Percentiles rank a stretch among this genome's conserved stretches.
Conservation (phyloP, 2,113 vertebrate genomes). For the Dinomys branickii region DNA sequence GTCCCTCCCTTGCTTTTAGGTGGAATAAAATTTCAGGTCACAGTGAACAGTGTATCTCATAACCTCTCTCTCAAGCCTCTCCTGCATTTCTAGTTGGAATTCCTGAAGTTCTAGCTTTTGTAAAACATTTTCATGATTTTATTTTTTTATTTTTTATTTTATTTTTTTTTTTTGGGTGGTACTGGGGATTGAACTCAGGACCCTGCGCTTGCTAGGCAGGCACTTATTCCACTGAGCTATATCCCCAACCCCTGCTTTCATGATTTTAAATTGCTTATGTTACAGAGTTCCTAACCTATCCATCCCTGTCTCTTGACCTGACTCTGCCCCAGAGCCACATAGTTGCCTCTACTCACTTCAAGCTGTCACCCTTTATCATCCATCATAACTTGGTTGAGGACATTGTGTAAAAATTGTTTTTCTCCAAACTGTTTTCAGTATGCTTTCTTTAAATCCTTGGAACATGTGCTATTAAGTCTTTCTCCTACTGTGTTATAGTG, state of each 20-base stretch:
- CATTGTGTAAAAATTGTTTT: neutral
- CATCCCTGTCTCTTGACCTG: accelerated
- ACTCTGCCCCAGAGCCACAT: accelerated
- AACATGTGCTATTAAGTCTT: accelerated
- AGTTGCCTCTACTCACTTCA: neutral
- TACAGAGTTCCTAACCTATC: accelerated
- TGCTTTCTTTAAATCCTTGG: neutral
- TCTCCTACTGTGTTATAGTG: neutral
- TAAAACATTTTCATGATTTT: neutral
- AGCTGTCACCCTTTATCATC: accelerated
- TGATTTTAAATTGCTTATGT: neutral
- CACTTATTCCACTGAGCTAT: too few relatives aligned
- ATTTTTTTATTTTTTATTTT: too few relatives aligned
- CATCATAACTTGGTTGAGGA: neutral
- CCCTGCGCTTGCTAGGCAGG: too few relatives aligned
- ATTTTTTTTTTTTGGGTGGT: too few relatives aligned
- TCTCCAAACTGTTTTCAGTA: neutral
- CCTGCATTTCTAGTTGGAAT: neutral
- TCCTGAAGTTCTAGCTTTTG: neutral
- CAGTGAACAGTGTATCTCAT: accelerated
- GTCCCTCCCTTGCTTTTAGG: accelerated
- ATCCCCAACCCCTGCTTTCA: too few relatives aligned
- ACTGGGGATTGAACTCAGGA: too few relatives aligned
- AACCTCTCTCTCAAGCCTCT: neutral
- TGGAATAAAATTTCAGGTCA: neutral